Conservation (phyloP, 2,888 invertebrate genomes). For the Plagodis pulveraria region DNA sequence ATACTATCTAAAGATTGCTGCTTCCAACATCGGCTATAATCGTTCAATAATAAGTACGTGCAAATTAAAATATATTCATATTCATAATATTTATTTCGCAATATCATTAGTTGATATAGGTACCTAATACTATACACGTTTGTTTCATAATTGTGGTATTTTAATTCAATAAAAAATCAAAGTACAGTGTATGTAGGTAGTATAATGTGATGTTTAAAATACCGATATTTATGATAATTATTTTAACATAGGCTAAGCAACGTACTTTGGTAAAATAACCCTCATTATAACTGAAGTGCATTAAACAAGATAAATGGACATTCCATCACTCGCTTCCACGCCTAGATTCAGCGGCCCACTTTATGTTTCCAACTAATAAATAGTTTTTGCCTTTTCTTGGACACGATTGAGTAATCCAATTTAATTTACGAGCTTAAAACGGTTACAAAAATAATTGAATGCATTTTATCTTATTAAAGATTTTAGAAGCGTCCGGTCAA, state of each 20-base stretch:
- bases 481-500: conserved; percentile 24
- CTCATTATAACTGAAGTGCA: conserved; percentile 1
- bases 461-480: conserved; percentile 24
- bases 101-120: no score
- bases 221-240: no score
- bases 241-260: neutral
- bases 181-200: no score
- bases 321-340: conserved; percentile 7
- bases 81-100: no score
- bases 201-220: no score
- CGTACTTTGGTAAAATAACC: neutral
- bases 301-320: conserved; percentile 2
- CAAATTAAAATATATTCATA: no score
- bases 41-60: no score
- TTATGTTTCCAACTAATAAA: conserved; percentile 20
- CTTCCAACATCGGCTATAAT: no score
- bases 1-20: no score
- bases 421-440: conserved; percentile 34
- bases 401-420: conserved; percentile 34
- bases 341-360: conserved; percentile 6
- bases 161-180: no score
- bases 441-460: conserved; percentile 32
- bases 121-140: no score
- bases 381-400: conserved; percentile 27
- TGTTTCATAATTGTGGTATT: no score